Evolutionary conservation across 2,888 invertebrate species (phyloP), one percentile per base, ranked within the genome.

Genomic region (Flexamia atlantica): DNA sequence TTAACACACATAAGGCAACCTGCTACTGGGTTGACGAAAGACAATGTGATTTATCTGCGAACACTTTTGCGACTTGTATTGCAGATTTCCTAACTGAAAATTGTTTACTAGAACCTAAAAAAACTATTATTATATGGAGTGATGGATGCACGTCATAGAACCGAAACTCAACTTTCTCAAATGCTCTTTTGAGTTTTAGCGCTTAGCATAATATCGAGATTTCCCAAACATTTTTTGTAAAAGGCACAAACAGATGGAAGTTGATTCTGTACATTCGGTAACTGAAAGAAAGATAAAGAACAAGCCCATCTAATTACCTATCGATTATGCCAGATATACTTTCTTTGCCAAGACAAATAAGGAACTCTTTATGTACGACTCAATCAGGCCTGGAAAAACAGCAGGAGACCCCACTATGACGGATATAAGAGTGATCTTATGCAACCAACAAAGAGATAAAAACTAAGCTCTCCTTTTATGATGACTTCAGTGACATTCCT

Each of bases 241-340:
- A 86, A 17, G 89, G 89, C 89, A 89, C 84, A 88, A 89, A 1
- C 89, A 89, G 85, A 89, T 89, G 88, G 89, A 89, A 83, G 88
- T 87, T 30, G 89, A 90, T 84, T 89, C 88, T 0, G 88, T 89
- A 0, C 90, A 90, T 85, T 86, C 87, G n/a, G 84, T 86, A 0
- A 88, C 90, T 57, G 90, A 90, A 86, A 86, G 87, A 68, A 89
- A 88, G 60, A 42, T 89, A n/a, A 88, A 88, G 86, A 87, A 88
- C 72, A 88, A 86, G 28, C 84, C 70, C 5, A 79, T 88, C 14
- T 83, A 85, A 72, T 53, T 86, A 9, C 88, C 88, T 25, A 60
- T 46, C 20, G 87, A 87, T 23, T 88, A 87, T 84, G 20, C 64
- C 4, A 83, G 72, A 42, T 42, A 74, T 10, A 84, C 84, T 30